These are phyloP conservation scores for Hippocampus mohnikei DNA, from an alignment of 2,113 vertebrate species.

Conservation along the genomic window DNA sequence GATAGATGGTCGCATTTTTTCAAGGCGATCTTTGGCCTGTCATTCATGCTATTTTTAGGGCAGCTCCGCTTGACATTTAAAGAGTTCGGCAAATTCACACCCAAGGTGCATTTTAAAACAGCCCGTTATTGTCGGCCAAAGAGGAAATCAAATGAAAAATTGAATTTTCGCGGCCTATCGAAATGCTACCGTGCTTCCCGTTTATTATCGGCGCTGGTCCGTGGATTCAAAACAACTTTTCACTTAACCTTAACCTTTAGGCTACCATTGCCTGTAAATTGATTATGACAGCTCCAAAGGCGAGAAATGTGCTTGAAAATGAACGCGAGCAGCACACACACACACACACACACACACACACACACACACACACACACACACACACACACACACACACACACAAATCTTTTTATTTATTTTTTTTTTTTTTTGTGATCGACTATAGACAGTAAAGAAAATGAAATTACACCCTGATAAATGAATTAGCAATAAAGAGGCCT, in stretches of 20 bases:
- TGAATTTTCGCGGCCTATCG: constrained; percentile 18
- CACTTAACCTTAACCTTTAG: constrained; percentile 32
- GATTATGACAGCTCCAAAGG: constrained; percentile 30
- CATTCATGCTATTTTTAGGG: constrained; percentile 26
- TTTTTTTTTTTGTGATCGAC: no score
- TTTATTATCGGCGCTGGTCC: constrained; percentile 24
- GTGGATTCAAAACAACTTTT: constrained; percentile 17
- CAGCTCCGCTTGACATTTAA: constrained; percentile 46
- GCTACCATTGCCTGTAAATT: constrained; percentile 19
- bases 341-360: no score
- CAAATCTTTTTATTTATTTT: no score
- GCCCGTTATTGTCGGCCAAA: constrained; percentile 17
- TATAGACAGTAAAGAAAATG: constrained; percentile 64
- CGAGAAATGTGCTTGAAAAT: constrained; percentile 12
- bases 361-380: no score
- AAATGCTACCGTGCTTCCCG: constrained; percentile 12
- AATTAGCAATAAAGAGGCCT: constrained; percentile 68
- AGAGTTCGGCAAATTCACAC: constrained; percentile 30
- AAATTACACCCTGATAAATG: constrained; percentile 71
- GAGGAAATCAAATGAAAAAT: constrained; percentile 21
- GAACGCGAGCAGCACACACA: constrained; percentile 4
- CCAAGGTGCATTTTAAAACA: constrained; percentile 31
- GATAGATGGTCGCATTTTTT: not conserved
- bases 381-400: no score
- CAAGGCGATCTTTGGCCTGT: constrained; percentile 30